phyloP scores from a whole-genome alignment of 2,113 vertebrate species.

The Orycteropus afer region DNA sequence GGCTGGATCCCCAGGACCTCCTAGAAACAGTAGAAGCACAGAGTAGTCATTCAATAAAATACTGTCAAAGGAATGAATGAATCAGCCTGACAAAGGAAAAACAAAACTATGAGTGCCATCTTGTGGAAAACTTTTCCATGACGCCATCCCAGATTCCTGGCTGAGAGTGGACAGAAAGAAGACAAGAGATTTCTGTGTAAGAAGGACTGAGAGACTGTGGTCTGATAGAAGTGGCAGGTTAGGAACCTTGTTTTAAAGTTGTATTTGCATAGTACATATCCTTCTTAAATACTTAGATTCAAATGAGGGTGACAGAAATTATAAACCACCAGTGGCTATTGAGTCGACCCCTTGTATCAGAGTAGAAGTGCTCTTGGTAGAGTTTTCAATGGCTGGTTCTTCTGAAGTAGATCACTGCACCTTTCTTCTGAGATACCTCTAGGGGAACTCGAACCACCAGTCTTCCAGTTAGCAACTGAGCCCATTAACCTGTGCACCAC shows the following conservation, averaged over 20 bases:
- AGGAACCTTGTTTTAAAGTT: not conserved
- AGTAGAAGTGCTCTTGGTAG: not conserved
- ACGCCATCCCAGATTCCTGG: not conserved
- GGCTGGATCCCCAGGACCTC: not conserved
- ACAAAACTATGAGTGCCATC: slow-evolving; percentile 12
- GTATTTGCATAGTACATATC: not conserved
- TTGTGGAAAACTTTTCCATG: slow-evolving; percentile 29
- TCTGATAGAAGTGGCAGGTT: fast-evolving
- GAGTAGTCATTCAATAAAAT: slow-evolving; percentile 38
- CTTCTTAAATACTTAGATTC: not conserved
- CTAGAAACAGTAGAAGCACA: not conserved
- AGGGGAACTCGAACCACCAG: too few relatives aligned
- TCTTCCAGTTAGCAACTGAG: too few relatives aligned
- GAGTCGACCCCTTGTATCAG: too few relatives aligned
- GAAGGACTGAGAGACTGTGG: too few relatives aligned
- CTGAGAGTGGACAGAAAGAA: not conserved
- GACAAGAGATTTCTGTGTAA: not conserved
- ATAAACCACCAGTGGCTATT: too few relatives aligned
- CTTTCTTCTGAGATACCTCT: too few relatives aligned
- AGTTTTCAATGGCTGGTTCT: too few relatives aligned
- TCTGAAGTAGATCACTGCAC: too few relatives aligned
- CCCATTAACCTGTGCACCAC: too few relatives aligned
- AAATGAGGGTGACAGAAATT: not conserved
- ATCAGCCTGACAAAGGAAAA: not conserved
- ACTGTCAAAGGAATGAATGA: not conserved